Percentiles rank a stretch among this genome's conserved stretches.
These are phyloP conservation scores for Alsophila aescularia DNA, from an alignment of 2,888 invertebrate genomes.

Conservation along the genomic window DNA sequence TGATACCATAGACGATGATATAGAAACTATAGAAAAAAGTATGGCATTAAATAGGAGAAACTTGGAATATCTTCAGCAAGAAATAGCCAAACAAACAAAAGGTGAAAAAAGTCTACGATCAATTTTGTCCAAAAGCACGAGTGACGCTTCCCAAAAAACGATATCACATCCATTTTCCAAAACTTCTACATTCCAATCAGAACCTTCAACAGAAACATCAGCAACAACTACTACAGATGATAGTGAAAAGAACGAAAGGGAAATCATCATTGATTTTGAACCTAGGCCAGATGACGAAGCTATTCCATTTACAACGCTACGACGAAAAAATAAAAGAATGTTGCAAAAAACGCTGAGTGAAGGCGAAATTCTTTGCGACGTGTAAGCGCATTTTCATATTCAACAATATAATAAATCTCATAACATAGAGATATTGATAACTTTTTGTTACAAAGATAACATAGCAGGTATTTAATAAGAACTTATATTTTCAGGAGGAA, in stretches of 20 bases:
- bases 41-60: conserved; percentile 81
- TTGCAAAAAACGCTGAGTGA: conserved; percentile 92
- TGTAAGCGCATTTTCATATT: conserved; percentile 55
- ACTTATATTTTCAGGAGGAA: conserved; percentile 65
- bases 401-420: too few species aligned
- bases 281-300: conserved; percentile 88
- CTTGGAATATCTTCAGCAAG: conserved; percentile 80
- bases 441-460: too few species aligned
- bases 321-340: conserved; percentile 78
- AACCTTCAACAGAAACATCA: conserved; percentile 80
- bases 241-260: conserved; percentile 88
- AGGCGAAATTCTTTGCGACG: conserved; percentile 89
- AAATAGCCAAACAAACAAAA: conserved; percentile 79
- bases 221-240: conserved; percentile 81
- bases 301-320: conserved; percentile 84
- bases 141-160: conserved; percentile 76
- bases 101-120: conserved; percentile 69
- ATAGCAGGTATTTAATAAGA: too few species aligned
- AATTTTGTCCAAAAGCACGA: conserved; percentile 75
- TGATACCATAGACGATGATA: conserved; percentile 80
- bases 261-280: conserved; percentile 95
- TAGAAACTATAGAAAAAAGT: conserved; percentile 80
- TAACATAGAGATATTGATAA: too few species aligned
- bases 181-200: conserved; percentile 81
- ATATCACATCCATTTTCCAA: conserved; percentile 74